A percentile compares a stretch with the other conserved stretches of the same genome.
Evolutionary conservation across 2,113 vertebrate genomes (phyloP).

Genomic region (Megaceryle torquata): DNA sequence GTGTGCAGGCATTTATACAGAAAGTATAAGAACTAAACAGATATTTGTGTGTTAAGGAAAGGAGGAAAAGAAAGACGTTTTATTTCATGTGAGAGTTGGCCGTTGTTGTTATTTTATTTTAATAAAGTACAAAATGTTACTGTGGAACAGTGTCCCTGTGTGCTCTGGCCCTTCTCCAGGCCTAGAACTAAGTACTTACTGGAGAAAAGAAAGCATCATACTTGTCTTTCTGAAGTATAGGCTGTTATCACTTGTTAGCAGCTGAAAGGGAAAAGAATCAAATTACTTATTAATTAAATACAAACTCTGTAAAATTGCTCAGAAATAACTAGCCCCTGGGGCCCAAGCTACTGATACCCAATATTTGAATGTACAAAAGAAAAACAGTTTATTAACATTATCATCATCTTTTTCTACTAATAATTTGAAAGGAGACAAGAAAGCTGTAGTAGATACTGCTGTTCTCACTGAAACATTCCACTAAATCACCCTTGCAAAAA

Average conservation of each 20-base stretch:
- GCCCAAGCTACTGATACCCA: not conserved
- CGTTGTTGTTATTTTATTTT: not conserved
- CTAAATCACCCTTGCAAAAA: not conserved
- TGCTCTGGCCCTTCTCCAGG: conserved; percentile 46
- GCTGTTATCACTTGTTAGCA: not conserved
- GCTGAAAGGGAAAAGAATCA: conserved; percentile 14
- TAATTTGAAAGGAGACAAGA: not conserved
- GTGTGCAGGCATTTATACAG: not conserved
- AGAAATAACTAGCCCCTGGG: not conserved
- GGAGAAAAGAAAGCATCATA: not conserved
- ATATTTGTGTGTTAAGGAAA: not conserved
- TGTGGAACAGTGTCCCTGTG: conserved; percentile 6
- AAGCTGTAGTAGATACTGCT: not conserved
- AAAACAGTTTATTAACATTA: not conserved
- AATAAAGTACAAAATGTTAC: conserved; percentile 54
- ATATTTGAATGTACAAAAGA: not conserved
- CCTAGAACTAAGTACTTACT: not conserved
- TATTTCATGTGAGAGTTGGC: not conserved
- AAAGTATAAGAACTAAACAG: not conserved
- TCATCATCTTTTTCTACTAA: not conserved
- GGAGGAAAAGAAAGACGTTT: not conserved
- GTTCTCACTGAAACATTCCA: not conserved
- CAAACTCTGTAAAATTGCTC: not conserved
- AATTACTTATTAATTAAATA: conserved; percentile 26
- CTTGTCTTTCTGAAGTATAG: conserved; percentile 32